Percentiles rank a stretch among this genome's conserved stretches.
These are phyloP conservation scores for Lepisosteus osseus DNA, from an alignment of 2,113 vertebrate genomes.

Conservation along the genomic window DNA sequence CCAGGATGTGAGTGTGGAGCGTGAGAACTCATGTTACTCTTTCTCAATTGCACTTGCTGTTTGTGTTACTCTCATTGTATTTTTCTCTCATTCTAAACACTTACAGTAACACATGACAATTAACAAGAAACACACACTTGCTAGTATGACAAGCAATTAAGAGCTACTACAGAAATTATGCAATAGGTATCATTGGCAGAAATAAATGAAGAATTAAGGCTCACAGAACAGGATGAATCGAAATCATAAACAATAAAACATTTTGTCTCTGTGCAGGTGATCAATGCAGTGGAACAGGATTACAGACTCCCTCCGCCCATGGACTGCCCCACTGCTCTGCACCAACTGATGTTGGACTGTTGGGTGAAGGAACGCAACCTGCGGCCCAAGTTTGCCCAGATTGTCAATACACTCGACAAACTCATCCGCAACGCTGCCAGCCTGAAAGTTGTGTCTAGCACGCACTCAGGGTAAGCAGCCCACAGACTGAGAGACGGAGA, in stretches of 20 bases:
- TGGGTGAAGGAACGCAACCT: conserved; percentile 97
- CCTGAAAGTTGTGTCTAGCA: conserved; percentile 90
- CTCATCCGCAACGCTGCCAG: conserved; percentile 97
- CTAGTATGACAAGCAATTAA: too few relatives aligned
- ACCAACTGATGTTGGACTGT: conserved; percentile 98
- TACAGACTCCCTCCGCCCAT: conserved; percentile 95
- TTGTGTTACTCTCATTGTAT: conserved; percentile 17
- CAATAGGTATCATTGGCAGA: too few relatives aligned
- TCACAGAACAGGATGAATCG: too few relatives aligned
- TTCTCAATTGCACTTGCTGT: neutral
- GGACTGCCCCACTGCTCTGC: conserved; percentile 95
- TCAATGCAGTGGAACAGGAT: conserved; percentile 96
- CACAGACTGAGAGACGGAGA: neutral
- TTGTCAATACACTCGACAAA: conserved; percentile 95
- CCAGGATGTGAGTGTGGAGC: conserved; percentile 82
- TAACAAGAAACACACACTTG: too few relatives aligned
- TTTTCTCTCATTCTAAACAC: neutral
- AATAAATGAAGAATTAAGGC: too few relatives aligned
- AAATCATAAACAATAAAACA: neutral
- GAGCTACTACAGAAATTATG: too few relatives aligned
- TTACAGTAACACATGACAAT: too few relatives aligned
- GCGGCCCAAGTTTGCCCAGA: conserved; percentile 95
- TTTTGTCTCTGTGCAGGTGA: conserved; percentile 71
- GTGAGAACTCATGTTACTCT: neutral
- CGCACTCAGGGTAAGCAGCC: conserved; percentile 85